phyloP scores from a whole-genome alignment of 2,888 invertebrate species.

The Hypselothyrea guttata region DNA sequence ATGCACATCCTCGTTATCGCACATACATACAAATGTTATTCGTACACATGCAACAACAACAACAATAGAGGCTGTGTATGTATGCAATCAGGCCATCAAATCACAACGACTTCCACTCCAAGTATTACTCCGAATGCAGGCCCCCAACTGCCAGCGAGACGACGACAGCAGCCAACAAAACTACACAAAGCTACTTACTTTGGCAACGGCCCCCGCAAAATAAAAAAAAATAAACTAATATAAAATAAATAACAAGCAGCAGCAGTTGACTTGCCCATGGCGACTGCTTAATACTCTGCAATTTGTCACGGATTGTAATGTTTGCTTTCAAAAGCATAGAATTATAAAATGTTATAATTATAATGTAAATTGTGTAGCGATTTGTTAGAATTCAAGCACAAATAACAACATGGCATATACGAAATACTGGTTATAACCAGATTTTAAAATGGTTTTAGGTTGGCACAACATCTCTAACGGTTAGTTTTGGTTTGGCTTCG shows the following conservation, averaged over 20 bases:
- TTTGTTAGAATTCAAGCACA: too few relatives aligned
- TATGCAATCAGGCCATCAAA: conserved; percentile 59
- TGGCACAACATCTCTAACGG: too few relatives aligned
- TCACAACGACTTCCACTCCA: conserved; percentile 29
- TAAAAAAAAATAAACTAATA: conserved; percentile 42
- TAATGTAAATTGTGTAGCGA: too few relatives aligned
- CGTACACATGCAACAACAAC: conserved; percentile 21
- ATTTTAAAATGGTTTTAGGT: too few relatives aligned
- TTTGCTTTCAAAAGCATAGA: too few relatives aligned
- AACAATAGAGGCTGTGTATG: not conserved
- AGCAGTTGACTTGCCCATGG: not conserved
- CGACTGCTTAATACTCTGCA: conserved; percentile 8
- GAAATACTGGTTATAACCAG: too few relatives aligned
- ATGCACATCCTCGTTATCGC: conserved; percentile 44
- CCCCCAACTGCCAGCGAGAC: conserved; percentile 34
- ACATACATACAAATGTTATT: conserved; percentile 9
- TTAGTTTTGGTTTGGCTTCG: too few relatives aligned
- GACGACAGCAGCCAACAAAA: conserved; percentile 51
- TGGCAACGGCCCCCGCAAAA: conserved; percentile 66
- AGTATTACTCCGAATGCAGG: conserved; percentile 17
- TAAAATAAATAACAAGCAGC: conserved; percentile 48
- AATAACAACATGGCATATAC: too few relatives aligned
- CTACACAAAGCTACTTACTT: conserved; percentile 70
- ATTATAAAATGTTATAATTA: too few relatives aligned
- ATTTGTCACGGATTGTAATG: too few relatives aligned